Base-by-base conservation (phyloP, 2,888 invertebrate genomes). In the Reticulitermes lucifugus region DNA sequence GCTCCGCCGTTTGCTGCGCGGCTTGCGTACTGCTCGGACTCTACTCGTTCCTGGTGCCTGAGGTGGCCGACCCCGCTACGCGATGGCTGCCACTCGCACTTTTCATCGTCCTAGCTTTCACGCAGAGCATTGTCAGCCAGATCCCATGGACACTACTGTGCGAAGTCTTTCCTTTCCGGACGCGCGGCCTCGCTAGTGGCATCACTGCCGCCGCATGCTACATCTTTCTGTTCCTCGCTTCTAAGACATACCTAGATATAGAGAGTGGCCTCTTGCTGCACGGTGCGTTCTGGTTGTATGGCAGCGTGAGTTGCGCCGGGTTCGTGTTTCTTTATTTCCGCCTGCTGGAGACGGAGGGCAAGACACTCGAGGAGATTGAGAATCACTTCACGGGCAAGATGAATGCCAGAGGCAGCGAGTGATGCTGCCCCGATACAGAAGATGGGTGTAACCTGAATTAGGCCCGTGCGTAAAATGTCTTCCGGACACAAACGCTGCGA, bases 261-360 rank as follows among this genome's bases (percentile, higher is more conserved):
- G 93, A 93, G 88, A 89, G 88, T 0, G 87, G 88, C 29, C 88
- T 92, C 14, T 90, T 90, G 41, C 89, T 93, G 0, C 91, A 92
- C 88, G 93, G 93, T 1, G 89, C 92, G 0, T 92, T 93, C 87
- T 92, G 91, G 10, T 89, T 92, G 0, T 93, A 93, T 88, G 91
- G 93, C 6, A 88, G 87, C 1, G 91, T 92, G 73, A 91, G 91
- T 25, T 90, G 91, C 82, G 79, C 91, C 0, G 93, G 93, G 55
- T 90, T 92, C 3, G 88, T 93, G 12, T 92, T 92, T 86, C 89
- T 93, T 4, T 93, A 93, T 88, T 92, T 92, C 88, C 91, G 91
- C 86, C 88, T 93, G 86, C 93, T 93, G 65, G 93, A 93, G 89
- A 93, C 93, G 0, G 93, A 93, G 90, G 92, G 92, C 0, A 92